phyloP scores from a whole-genome alignment of 2,888 invertebrate species.

The Ferrisia virgata region DNA sequence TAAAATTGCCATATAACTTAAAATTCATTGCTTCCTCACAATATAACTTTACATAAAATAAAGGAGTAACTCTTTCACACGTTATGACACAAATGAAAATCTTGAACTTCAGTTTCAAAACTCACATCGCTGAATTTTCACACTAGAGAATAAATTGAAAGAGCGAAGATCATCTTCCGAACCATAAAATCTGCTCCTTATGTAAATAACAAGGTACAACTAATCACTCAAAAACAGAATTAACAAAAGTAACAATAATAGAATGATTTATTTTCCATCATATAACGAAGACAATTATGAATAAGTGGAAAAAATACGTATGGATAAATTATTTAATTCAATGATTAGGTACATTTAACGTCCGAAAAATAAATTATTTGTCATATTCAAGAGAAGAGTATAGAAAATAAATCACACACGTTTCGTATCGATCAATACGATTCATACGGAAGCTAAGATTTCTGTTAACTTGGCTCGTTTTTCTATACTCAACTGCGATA shows the following conservation, averaged over 20 bases:
- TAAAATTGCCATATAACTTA: too few species aligned
- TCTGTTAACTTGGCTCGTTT: constrained; percentile 37
- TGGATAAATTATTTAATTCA: constrained; percentile 20
- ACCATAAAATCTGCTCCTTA: too few species aligned
- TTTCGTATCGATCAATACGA: background rate
- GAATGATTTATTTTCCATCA: constrained; percentile 10
- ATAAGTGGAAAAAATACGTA: background rate
- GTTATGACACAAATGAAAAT: too few species aligned
- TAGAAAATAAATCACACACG: background rate
- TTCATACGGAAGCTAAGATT: background rate
- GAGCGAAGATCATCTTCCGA: too few species aligned
- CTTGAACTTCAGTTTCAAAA: too few species aligned
- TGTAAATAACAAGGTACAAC: too few species aligned
- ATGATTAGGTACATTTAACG: constrained; percentile 18
- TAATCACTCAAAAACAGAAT: background rate
- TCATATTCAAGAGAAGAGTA: constrained; percentile 15
- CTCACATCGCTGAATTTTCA: too few species aligned
- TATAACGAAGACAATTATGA: background rate
- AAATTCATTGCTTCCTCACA: too few species aligned
- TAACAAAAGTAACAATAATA: background rate
- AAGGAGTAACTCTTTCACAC: too few species aligned
- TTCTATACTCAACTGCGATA: constrained; percentile 21
- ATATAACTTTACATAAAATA: too few species aligned
- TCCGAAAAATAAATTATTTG: constrained; percentile 30
- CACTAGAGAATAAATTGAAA: too few species aligned